phyloP scores from a whole-genome alignment of 2,888 invertebrate species.

The Mesorhabditis sp. region DNA sequence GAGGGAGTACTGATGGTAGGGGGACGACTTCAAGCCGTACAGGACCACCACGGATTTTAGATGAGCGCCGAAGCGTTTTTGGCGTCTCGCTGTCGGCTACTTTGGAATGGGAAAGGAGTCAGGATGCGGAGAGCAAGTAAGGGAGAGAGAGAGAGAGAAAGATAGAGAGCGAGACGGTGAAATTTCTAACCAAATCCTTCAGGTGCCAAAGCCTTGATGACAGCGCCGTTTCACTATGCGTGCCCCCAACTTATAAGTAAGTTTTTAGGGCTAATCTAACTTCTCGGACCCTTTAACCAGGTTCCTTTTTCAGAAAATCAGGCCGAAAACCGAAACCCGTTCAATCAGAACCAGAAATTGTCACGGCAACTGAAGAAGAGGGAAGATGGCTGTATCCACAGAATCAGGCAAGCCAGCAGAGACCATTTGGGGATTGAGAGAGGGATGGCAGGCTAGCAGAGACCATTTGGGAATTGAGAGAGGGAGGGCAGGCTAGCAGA shows the following conservation, averaged over 20 bases:
- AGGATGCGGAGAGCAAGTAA: slow-evolving; percentile 3
- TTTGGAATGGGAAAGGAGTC: slow-evolving; percentile 56
- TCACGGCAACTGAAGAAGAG: slow-evolving; percentile 21
- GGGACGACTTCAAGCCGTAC: slow-evolving; percentile 9
- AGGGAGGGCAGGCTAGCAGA: not conserved
- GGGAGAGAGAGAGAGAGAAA: too few relatives aligned
- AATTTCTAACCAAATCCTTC: not conserved
- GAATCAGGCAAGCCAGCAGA: slow-evolving; percentile 14
- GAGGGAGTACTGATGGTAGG: slow-evolving; percentile 14
- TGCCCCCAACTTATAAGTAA: not conserved
- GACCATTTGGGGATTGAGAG: not conserved
- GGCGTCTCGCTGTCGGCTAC: slow-evolving; percentile 76
- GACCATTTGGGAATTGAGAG: too few relatives aligned
- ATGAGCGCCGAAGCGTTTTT: slow-evolving; percentile 66
- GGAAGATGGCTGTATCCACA: slow-evolving; percentile 36
- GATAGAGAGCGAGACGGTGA: too few relatives aligned
- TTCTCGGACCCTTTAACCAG: not conserved
- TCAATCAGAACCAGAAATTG: slow-evolving; percentile 32
- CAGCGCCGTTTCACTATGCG: not conserved
- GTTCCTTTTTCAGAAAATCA: not conserved
- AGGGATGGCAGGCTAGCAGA: not conserved
- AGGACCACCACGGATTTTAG: slow-evolving; percentile 12
- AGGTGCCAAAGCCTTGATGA: slow-evolving; percentile 4
- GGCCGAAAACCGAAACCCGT: slow-evolving; percentile 20
- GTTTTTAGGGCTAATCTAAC: not conserved